Conservation (phyloP, 1,140 invertebrate genomes). For the Helicoverpa zea region DNA sequence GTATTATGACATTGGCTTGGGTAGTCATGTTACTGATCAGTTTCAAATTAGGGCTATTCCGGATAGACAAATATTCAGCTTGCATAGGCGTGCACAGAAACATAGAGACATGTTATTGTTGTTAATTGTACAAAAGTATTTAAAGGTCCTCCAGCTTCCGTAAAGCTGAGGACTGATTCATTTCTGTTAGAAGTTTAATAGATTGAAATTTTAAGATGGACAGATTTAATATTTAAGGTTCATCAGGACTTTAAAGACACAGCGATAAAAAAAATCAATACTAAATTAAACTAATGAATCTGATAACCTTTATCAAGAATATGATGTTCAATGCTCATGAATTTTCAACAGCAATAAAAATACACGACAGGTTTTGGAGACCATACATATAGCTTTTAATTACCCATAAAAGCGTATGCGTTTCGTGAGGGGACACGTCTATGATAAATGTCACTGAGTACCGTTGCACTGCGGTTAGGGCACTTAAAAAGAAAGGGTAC, state of each 20-base stretch:
- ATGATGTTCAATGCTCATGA: neutral
- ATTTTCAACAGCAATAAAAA: neutral
- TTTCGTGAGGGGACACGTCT: neutral
- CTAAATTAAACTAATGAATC: too few species aligned
- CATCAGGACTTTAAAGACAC: too few species aligned
- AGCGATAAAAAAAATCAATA: too few species aligned
- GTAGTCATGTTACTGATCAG: neutral
- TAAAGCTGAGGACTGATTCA: too few species aligned
- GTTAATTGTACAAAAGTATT: neutral
- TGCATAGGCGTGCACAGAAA: neutral
- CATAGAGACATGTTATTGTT: neutral
- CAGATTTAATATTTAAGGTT: too few species aligned
- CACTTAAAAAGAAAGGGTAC: slow-evolving; percentile 7
- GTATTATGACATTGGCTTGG: slow-evolving; percentile 5
- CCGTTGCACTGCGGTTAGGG: neutral
- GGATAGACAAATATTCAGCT: neutral
- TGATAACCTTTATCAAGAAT: too few species aligned
- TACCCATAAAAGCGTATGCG: neutral
- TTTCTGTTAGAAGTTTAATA: too few species aligned
- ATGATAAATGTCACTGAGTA: neutral
- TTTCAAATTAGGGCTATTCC: neutral
- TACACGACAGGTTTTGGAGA: neutral
- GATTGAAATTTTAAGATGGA: too few species aligned
- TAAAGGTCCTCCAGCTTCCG: neutral
- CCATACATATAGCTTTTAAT: neutral